phyloP scores from a whole-genome alignment of 2,888 invertebrate species.

The Silvanus unidentatus region DNA sequence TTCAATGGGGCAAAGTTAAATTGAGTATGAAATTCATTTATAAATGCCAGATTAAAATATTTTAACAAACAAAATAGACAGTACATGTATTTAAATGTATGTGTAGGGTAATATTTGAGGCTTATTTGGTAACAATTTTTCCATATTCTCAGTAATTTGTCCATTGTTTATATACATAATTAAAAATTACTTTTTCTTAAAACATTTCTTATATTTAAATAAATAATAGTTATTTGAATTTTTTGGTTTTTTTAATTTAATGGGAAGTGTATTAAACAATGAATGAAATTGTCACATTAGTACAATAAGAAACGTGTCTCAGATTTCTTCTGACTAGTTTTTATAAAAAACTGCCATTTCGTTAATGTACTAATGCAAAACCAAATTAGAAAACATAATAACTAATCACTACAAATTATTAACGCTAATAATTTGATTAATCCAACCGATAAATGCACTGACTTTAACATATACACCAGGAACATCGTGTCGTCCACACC shows the following conservation, averaged over 20 bases:
- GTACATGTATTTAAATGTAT: no score
- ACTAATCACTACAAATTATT: constrained; percentile 69
- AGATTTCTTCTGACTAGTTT: no score
- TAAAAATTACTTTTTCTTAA: constrained; percentile 15
- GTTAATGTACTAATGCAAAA: no score
- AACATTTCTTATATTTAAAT: constrained; percentile 3
- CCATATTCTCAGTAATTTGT: constrained; percentile 20
- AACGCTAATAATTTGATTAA: constrained; percentile 93
- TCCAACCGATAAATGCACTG: constrained; percentile 93
- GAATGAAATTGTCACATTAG: no score
- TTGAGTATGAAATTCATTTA: no score
- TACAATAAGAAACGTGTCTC: neutral
- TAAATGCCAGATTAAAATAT: no score
- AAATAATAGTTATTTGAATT: neutral
- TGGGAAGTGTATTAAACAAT: no score
- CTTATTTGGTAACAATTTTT: constrained; percentile 38
- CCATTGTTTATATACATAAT: constrained; percentile 12
- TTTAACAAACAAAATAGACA: no score
- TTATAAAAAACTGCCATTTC: no score
- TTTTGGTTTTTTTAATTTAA: constrained; percentile 4
- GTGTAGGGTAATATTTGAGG: no score
- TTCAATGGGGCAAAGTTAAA: no score
- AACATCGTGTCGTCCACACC: constrained; percentile 86
- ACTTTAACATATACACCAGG: constrained; percentile 98
- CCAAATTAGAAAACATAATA: neutral